phyloP scores from a whole-genome alignment of 2,113 vertebrate species.

The Myrmophylax atrothorax region DNA sequence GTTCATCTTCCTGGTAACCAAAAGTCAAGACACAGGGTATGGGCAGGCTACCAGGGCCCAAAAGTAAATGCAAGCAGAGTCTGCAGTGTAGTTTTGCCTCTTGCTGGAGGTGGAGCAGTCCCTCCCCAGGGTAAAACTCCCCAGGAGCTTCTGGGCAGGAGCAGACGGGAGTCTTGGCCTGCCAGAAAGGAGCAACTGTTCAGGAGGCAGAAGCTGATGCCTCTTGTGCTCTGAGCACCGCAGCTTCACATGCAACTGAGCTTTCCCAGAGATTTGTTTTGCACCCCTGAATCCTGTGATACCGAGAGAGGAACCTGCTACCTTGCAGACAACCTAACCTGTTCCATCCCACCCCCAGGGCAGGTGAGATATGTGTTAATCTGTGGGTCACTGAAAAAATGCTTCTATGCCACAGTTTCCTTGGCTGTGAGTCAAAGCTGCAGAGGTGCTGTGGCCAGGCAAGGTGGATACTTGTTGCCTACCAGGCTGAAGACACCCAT shows the following conservation, averaged over 20 bases:
- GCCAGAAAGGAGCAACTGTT: not conserved
- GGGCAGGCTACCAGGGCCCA: rapidly evolving
- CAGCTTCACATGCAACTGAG: rapidly evolving
- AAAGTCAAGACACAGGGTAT: rapidly evolving
- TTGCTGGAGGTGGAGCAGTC: not conserved
- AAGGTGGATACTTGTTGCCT: not conserved
- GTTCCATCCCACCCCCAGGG: not conserved
- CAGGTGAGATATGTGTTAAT: not conserved
- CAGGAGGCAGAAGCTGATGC: not conserved
- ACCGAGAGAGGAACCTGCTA: not conserved
- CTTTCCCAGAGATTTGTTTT: not conserved
- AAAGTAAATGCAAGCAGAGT: not conserved
- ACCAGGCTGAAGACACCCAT: not conserved
- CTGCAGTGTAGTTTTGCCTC: not conserved
- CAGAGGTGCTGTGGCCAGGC: not conserved
- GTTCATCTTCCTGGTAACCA: not conserved
- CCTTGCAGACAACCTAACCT: not conserved
- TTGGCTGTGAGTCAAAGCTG: not conserved
- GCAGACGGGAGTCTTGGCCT: not conserved
- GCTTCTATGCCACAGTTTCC: not conserved
- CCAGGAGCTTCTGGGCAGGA: not conserved
- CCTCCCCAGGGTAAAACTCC: not conserved
- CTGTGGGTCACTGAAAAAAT: not conserved
- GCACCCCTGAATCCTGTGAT: not conserved
- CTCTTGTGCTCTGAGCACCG: not conserved